Evolutionary conservation across 92 coral and sea anemone genomes (phyloP).

Genomic region (Siderastrea siderea): DNA sequence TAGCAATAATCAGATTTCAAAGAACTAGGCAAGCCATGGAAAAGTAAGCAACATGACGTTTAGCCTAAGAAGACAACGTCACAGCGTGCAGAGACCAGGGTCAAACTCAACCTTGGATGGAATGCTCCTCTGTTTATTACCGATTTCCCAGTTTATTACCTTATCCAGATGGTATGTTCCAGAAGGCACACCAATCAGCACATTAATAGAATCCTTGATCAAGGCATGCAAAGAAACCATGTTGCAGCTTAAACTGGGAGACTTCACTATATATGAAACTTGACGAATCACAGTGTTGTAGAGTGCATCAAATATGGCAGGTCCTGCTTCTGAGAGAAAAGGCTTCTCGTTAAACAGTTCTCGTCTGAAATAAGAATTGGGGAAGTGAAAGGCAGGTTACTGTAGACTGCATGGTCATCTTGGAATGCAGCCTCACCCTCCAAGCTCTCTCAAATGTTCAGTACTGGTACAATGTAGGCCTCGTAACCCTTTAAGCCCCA

Average conservation of each 20-base stretch:
- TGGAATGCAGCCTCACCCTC: no score
- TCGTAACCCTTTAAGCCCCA: no score
- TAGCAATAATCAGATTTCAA: no score
- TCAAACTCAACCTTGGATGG: no score
- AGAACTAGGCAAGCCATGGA: no score
- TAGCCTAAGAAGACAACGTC: no score
- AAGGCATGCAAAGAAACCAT: constrained; percentile 67
- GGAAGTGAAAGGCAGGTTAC: background rate
- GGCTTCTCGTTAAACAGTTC: constrained; percentile 78
- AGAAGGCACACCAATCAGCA: constrained; percentile 98
- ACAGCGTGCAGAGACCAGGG: no score
- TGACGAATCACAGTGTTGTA: constrained; percentile 85
- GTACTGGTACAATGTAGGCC: no score
- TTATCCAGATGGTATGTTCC: constrained; percentile 72
- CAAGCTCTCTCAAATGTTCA: no score
- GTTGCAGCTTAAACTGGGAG: constrained; percentile 53
- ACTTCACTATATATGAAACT: constrained; percentile 80
- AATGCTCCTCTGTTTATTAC: no score
- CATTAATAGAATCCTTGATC: constrained; percentile 82
- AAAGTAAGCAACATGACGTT: no score
- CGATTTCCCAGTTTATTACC: constrained; percentile 42
- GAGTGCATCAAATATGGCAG: constrained; percentile 83
- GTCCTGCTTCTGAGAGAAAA: constrained; percentile 92
- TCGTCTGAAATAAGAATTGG: constrained; percentile 48
- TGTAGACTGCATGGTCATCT: background rate